Base-by-base conservation (phyloP, 1,140 invertebrate species). In the Trichonephila clavipes region DNA sequence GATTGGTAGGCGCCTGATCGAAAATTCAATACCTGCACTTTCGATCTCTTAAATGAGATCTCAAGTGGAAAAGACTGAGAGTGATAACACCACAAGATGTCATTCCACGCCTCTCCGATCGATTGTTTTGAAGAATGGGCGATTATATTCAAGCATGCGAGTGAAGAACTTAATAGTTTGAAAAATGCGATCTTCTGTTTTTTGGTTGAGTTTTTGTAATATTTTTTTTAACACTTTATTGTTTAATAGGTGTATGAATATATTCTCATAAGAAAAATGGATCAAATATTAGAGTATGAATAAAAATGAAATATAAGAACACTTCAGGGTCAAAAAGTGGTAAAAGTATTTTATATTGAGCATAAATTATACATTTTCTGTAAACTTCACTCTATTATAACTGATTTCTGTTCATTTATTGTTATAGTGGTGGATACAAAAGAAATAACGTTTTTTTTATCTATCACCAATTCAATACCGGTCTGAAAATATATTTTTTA, bases 1-100 rank as follows among this genome's bases (percentile, higher is more conserved):
- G 72, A 77, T 77, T 77, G 34, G 72, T 77, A 24, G 72, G 18
- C 14, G 72, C 72, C 34, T 40, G 72, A 77, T 77, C 72, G 72
- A 77, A 77, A 40, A 77, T 77, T 77, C 69, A 77, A 77, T 77
- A 77, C 72, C 16, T 77, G 72, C 34, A 77, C 72, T 77, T 77
- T 77, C 34, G 72, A 77, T 77, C 34, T 77, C 34, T 77, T 28
- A 77, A 77, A 77, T 77, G 72, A 77, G 72, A 34, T 77, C 72
- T 77, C 72, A 77, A 77, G 72, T 77, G 72, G 72, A 77, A 77
- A 77, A 77, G 72, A 77, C 72, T 40, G 34, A 77, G 72, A 34
- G 72, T 40, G 34, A 77, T 77, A 77, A 77, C 28, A 77, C 72
- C 72, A 77, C 72, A 77, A 77, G 72, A 77, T 77, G 34, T 77